A percentile compares a stretch with the other conserved stretches of the same genome.
These are phyloP conservation scores for Thryonomys swinderianus DNA, from an alignment of 2,113 vertebrate genomes.

Conservation along the genomic window DNA sequence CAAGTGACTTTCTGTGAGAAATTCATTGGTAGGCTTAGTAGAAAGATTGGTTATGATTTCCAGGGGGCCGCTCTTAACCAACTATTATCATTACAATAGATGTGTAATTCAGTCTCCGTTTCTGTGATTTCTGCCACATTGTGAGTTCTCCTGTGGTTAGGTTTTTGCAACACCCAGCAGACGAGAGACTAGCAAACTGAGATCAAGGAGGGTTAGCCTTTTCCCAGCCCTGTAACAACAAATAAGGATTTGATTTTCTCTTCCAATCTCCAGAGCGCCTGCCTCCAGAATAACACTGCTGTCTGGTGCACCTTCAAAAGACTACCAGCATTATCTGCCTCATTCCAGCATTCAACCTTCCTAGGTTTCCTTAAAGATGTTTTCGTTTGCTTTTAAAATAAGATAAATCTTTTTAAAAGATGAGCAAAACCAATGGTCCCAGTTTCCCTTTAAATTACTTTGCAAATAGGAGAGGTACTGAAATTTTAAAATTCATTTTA, in stretches of 20 bases:
- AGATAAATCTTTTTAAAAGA: conserved; percentile 55
- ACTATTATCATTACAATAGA: not conserved
- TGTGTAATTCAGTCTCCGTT: not conserved
- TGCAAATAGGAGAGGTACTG: conserved; percentile 59
- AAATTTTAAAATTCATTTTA: conserved; percentile 62
- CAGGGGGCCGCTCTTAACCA: not conserved
- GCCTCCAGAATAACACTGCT: not conserved
- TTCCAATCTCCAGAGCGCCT: not conserved
- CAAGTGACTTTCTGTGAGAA: not conserved
- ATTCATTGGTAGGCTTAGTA: not conserved
- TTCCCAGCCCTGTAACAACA: not conserved
- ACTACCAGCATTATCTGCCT: not conserved
- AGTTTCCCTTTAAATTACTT: conserved; percentile 57
- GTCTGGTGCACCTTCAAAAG: not conserved
- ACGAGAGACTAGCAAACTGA: not conserved
- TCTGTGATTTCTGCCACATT: no score
- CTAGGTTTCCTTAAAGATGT: conserved; percentile 14
- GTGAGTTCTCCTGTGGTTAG: not conserved
- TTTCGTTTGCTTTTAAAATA: conserved; percentile 69
- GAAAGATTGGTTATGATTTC: not conserved
- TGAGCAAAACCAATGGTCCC: conserved; percentile 28
- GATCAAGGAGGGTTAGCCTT: not conserved
- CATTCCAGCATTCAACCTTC: not conserved
- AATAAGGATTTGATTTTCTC: not conserved
- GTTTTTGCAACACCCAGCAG: not conserved